Conservation (phyloP, 92 coral and sea anemone genomes). For the Porites evermanni region DNA sequence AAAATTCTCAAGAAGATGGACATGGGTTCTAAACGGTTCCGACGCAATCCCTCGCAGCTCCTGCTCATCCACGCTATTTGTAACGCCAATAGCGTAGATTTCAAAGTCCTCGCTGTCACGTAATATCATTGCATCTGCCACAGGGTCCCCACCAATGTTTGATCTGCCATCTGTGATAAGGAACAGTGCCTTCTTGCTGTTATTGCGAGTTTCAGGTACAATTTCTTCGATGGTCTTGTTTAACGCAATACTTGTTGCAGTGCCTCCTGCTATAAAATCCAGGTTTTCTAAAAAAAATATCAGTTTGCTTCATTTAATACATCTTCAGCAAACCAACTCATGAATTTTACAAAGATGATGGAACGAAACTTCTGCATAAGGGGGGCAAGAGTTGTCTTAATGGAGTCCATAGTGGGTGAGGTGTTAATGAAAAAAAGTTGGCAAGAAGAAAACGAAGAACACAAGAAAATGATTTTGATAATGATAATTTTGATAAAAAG, state of each 20-base stretch:
- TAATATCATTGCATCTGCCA: conserved; percentile 68
- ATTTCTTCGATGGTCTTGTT: conserved; percentile 74
- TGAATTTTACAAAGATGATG: background rate
- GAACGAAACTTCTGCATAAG: too few species aligned
- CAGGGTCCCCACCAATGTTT: conserved; percentile 83
- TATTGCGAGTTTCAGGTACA: conserved; percentile 81
- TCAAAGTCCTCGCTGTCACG: conserved; percentile 82
- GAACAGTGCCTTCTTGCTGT: conserved; percentile 92
- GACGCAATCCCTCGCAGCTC: conserved; percentile 94
- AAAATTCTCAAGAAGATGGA: conserved; percentile 81
- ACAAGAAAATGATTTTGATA: too few species aligned
- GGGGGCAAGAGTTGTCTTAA: too few species aligned
- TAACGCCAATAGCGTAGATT: conserved; percentile 93
- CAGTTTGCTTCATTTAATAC: background rate
- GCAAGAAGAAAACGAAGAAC: too few species aligned
- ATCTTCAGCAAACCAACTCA: background rate
- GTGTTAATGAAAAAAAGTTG: too few species aligned
- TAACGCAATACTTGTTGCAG: conserved; percentile 86
- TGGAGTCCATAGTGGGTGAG: too few species aligned
- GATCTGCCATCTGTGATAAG: conserved; percentile 97
- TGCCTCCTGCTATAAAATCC: conserved; percentile 89
- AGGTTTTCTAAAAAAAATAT: conserved; percentile 63
- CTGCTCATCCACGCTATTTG: conserved; percentile 73
- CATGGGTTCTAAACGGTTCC: conserved; percentile 94
- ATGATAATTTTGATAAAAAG: too few species aligned